Percentiles rank a stretch among this genome's conserved stretches.
Conservation (phyloP, 2,113 vertebrate genomes). For the Kryptolebias marmoratus region DNA sequence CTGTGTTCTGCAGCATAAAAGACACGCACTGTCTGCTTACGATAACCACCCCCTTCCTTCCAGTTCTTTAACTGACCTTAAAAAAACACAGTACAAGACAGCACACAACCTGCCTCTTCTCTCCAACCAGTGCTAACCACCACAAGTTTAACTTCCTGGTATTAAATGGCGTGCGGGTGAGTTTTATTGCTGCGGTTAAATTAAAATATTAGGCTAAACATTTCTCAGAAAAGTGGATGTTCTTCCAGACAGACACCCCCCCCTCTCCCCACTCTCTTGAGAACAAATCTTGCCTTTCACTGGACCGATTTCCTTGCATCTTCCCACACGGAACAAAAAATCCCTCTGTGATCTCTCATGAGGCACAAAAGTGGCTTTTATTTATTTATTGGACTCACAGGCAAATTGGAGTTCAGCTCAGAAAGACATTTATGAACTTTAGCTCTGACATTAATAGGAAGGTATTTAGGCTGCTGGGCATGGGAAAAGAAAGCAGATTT, state of each 20-base stretch:
- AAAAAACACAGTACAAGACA: constrained; percentile 66
- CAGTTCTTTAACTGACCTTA: constrained; percentile 57
- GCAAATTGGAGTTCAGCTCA: constrained; percentile 49
- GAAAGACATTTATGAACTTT: constrained; percentile 54
- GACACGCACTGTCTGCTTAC: constrained; percentile 51
- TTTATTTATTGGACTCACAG: constrained; percentile 63
- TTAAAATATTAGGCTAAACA: constrained; percentile 75
- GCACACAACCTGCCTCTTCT: constrained; percentile 59
- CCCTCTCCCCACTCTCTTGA: background rate
- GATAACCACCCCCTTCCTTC: constrained; percentile 21
- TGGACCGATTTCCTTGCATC: constrained; percentile 63
- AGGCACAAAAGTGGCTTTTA: constrained; percentile 74
- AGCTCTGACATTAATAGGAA: constrained; percentile 32
- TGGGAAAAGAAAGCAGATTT: constrained; percentile 1
- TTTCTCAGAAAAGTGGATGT: constrained; percentile 73
- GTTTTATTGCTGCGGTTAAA: constrained; percentile 72
- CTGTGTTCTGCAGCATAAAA: constrained; percentile 52
- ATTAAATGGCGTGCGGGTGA: constrained; percentile 59
- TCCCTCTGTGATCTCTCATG: constrained; percentile 70
- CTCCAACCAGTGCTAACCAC: constrained; percentile 53
- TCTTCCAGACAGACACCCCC: constrained; percentile 53
- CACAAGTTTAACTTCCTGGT: constrained; percentile 65
- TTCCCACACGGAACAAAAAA: constrained; percentile 75
- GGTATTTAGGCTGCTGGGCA: constrained; percentile 23
- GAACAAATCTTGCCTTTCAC: constrained; percentile 74